Base-by-base conservation (phyloP, 2,113 vertebrate genomes). In the Anser brachyrhynchus region DNA sequence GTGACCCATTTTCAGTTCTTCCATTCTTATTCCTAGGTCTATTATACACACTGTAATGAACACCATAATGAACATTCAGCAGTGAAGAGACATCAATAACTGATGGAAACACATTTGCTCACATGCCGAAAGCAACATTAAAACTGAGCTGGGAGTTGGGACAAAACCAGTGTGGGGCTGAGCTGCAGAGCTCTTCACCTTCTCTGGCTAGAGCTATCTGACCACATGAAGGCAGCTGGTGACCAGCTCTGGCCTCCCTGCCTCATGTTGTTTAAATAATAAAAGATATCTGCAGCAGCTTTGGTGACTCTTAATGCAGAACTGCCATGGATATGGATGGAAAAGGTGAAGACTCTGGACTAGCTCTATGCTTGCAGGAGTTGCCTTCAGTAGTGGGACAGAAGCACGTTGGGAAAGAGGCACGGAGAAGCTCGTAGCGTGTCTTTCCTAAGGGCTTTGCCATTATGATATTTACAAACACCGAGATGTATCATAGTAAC, bases 21-120 rank as follows among this genome's bases (percentile, higher is more conserved):
- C 41, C 71, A 94, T 92, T 93, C 78, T 90, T 84, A 71, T 84
- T 92, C 84, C 76, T 89, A 62, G 26, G 20, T 73, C 86, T 84
- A 4, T 83, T 89, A 73, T 20, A 55, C 49, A 33, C 61, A 79
- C 57, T 43, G 65, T 93, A 94, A 91, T 84, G 62, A 96, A 91
- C 92, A 81, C 9, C 54, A 43, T 85, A 73, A 95, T 80, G 87
- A 90, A 87, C 66, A n/a, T 70, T 58, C 52, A 91, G 74, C 71
- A 87, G 95, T 52, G 44, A 73, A 69, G 83, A 89, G 64, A 66
- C 62, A 89, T 71, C 84, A 87, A 25, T 85, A 96, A 85, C 74
- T 3, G 5, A 73, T 2, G 1, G 49, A 79, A 87, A 69, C 46
- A 22, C 67, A 70, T 82, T 58, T 52, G 66, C 51, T 89, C 33